A percentile compares a stretch with the other conserved stretches of the same genome.
phyloP scores from a whole-genome alignment of 2,113 vertebrate species.

The Odocoileus virginianus region DNA sequence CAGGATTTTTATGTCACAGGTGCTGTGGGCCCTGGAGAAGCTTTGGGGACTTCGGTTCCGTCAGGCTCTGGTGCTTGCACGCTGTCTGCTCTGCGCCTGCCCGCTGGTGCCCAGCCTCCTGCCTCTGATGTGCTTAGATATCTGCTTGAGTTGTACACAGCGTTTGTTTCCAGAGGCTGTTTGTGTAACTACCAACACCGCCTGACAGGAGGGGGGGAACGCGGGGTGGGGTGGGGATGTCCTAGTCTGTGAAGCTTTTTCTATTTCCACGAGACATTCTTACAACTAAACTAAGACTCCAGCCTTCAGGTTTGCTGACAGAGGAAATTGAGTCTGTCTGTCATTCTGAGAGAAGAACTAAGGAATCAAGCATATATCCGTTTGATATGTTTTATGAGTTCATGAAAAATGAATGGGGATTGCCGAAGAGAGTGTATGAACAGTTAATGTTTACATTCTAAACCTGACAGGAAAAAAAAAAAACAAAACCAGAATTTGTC shows the following conservation, averaged over 20 bases:
- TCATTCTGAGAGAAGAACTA: constrained; percentile 19
- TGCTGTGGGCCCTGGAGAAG: neutral
- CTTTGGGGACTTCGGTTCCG: neutral
- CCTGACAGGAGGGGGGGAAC: neutral
- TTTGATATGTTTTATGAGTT: constrained; percentile 51
- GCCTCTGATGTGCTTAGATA: neutral
- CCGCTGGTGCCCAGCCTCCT: neutral
- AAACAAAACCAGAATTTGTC: constrained; percentile 17
- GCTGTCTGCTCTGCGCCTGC: neutral
- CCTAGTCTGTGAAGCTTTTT: neutral
- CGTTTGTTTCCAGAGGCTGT: neutral
- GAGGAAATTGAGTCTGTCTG: constrained; percentile 43
- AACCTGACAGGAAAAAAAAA: neutral
- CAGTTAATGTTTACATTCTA: constrained; percentile 46
- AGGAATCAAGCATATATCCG: neutral
- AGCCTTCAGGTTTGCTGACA: constrained; percentile 42
- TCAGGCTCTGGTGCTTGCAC: neutral
- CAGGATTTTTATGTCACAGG: neutral
- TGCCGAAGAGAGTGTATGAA: neutral
- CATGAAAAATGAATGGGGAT: constrained; percentile 64
- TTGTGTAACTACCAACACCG: neutral
- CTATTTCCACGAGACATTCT: neutral
- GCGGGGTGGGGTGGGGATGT: neutral
- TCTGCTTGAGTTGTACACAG: neutral
- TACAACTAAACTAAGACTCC: constrained; percentile 13